These are phyloP conservation scores for Naso thynnoides DNA, from an alignment of 2,797 vertebrate species.

Conservation along the genomic window DNA sequence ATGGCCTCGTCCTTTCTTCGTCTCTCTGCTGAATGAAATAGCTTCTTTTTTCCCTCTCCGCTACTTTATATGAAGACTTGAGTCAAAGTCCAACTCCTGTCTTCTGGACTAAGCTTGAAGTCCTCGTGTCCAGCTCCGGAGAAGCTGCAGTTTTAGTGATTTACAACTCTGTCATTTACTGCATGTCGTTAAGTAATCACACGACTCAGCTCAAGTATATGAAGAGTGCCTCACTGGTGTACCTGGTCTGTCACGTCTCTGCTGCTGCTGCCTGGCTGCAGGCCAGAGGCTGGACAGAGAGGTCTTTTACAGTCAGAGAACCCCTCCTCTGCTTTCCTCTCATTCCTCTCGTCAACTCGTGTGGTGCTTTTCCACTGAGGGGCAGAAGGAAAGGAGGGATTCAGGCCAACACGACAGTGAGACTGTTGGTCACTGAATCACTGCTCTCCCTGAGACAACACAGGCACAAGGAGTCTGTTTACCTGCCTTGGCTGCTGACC, in stretches of 20 bases:
- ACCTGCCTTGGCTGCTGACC: conserved; percentile 15
- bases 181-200: conserved; percentile 11
- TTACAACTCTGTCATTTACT: conserved; percentile 46
- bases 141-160: conserved; percentile 19
- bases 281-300: conserved; percentile 69
- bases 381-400: conserved; percentile 21
- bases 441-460: conserved; percentile 11
- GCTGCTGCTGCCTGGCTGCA: conserved; percentile 46
- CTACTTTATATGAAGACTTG: conserved; percentile 51
- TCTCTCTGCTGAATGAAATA: conserved; percentile 2
- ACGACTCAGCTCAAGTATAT: not conserved
- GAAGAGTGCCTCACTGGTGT: conserved; percentile 18
- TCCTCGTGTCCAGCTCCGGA: conserved; percentile 9
- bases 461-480: conserved; percentile 40
- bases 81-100: conserved; percentile 72
- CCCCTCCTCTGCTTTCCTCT: conserved; percentile 51
- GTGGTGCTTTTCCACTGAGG: conserved; percentile 72
- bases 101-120: conserved; percentile 48
- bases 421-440: conserved; percentile 40
- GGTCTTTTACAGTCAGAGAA: conserved; percentile 54
- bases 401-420: conserved; percentile 27
- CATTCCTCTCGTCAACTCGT: conserved; percentile 10
- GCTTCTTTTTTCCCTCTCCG: not conserved
- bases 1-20: conserved; percentile 52
- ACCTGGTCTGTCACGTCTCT: conserved; percentile 67